Conservation (phyloP, 2,797 vertebrate genomes). For the Takifugu rubripes region DNA sequence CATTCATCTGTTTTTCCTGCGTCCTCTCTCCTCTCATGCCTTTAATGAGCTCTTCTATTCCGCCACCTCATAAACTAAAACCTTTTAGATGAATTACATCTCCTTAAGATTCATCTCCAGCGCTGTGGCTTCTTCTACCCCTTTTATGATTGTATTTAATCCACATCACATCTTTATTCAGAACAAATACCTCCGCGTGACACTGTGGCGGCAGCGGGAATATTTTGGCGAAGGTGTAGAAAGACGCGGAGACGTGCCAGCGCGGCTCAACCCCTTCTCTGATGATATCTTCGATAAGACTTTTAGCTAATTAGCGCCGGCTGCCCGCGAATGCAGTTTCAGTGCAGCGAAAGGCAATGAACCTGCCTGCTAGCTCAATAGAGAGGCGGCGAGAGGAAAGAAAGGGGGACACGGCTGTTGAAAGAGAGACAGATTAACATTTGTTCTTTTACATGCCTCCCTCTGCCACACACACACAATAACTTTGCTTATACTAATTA, state of each 20-base stretch:
- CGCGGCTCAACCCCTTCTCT: constrained; percentile 37
- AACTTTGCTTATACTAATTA: constrained; percentile 94
- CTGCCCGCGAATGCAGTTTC: constrained; percentile 55
- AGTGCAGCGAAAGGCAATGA: constrained; percentile 56
- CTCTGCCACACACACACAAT: constrained; percentile 79
- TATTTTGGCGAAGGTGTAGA: constrained; percentile 35
- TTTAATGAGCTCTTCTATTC: constrained; percentile 62
- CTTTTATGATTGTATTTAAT: constrained; percentile 69
- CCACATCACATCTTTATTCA: constrained; percentile 66
- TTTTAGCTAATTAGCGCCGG: constrained; percentile 71
- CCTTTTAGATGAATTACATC: constrained; percentile 72
- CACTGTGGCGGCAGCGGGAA: constrained; percentile 41
- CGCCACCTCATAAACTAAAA: constrained; percentile 66
- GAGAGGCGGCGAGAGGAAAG: constrained; percentile 56
- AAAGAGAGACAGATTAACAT: constrained; percentile 81
- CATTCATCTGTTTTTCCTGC: constrained; percentile 50
- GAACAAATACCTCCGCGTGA: constrained; percentile 63
- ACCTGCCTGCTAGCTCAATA: constrained; percentile 66
- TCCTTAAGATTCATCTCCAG: constrained; percentile 65
- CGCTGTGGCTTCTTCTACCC: constrained; percentile 41
- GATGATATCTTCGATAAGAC: constrained; percentile 67
- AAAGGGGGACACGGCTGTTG: constrained; percentile 65
- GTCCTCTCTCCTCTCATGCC: constrained; percentile 38
- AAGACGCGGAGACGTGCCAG: constrained; percentile 61
- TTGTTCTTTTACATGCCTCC: constrained; percentile 81